Evolutionary conservation across 2,797 vertebrate species (phyloP).

Genomic region (Cephalopachus bancanus): DNA sequence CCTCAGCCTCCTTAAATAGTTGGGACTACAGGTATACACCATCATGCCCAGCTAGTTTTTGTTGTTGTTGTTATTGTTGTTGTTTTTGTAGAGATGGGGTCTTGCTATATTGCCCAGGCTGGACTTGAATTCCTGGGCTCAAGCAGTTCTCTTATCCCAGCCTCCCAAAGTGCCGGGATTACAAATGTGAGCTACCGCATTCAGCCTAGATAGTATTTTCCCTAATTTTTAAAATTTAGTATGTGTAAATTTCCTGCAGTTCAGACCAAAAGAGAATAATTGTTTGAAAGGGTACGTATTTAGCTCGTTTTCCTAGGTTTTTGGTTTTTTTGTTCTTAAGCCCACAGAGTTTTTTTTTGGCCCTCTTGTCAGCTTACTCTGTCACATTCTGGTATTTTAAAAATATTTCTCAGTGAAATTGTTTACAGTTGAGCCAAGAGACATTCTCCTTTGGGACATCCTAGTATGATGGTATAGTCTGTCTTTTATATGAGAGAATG

Average conservation of each 20-base stretch:
- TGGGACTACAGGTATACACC: too few species aligned
- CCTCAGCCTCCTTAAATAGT: too few species aligned
- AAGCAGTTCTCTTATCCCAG: too few species aligned
- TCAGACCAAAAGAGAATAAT: not conserved
- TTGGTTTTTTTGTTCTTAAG: constrained; percentile 40
- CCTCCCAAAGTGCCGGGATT: too few species aligned
- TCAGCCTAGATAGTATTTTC: not conserved
- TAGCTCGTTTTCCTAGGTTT: not conserved
- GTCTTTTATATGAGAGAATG: constrained; percentile 14
- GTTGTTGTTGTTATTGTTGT: too few species aligned
- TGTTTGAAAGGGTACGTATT: not conserved
- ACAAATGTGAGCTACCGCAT: not conserved
- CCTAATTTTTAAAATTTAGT: not conserved
- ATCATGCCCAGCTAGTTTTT: too few species aligned
- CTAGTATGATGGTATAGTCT: not conserved
- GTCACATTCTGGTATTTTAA: constrained; percentile 21
- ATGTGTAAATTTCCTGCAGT: constrained; percentile 35
- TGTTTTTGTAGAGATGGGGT: too few species aligned
- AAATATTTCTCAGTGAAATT: constrained; percentile 52
- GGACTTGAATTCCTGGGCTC: too few species aligned
- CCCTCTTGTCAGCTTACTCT: constrained; percentile 42
- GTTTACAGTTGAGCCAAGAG: not conserved
- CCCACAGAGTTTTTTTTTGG: not conserved
- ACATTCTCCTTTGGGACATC: not conserved
- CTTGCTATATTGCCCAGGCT: too few species aligned